A percentile compares a stretch with the other conserved stretches of the same genome.
phyloP scores from a whole-genome alignment of 2,113 vertebrate genomes.

The Caretta caretta region DNA sequence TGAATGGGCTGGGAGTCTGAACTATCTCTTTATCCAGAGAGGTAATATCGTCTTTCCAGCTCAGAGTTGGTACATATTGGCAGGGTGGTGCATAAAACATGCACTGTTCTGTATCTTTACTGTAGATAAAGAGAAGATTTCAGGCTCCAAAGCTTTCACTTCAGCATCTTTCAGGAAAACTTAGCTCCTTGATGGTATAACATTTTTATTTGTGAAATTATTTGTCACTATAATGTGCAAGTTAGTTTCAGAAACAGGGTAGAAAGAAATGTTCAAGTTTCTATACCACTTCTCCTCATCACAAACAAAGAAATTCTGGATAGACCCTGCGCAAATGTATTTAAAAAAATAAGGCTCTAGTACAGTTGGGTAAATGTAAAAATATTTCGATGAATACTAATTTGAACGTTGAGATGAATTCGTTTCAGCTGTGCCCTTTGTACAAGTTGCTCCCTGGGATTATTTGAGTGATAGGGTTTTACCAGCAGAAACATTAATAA shows the following conservation, averaged over 20 bases:
- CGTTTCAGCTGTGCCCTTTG: not conserved
- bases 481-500: slow-evolving; percentile 1
- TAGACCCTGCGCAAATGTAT: not conserved
- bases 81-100: rapidly evolving
- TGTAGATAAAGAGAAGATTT: not conserved
- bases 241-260: not conserved
- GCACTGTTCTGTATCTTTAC: not conserved
- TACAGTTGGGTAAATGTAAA: not conserved
- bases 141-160: not conserved
- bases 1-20: not conserved
- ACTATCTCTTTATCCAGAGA: not conserved
- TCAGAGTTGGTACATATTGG: rapidly evolving
- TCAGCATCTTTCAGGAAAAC: not conserved
- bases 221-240: not conserved
- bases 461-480: not conserved
- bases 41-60: not conserved
- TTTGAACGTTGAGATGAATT: slow-evolving; percentile 20
- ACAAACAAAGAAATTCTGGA: not conserved
- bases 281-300: slow-evolving; percentile 12
- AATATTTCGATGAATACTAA: not conserved
- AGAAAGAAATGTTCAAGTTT: not conserved
- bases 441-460: not conserved
- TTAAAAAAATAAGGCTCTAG: not conserved
- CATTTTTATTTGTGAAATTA: not conserved
- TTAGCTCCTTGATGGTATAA: not conserved